A percentile compares a stretch with the other conserved stretches of the same genome.
Conservation (phyloP, 2,888 invertebrate species). For the Eupsilia transversa region DNA sequence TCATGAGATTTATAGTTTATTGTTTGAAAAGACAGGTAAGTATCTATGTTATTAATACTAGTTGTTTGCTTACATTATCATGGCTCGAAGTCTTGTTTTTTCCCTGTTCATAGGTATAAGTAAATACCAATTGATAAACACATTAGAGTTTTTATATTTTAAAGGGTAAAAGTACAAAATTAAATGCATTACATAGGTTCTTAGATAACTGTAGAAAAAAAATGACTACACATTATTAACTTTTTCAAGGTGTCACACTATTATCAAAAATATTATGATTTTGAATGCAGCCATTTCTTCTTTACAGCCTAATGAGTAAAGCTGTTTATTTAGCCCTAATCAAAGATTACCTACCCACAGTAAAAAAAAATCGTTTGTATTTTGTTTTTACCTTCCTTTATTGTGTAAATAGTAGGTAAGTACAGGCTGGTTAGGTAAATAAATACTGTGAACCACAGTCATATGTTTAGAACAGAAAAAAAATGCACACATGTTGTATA, state of each 20-base stretch:
- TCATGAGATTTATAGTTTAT: slow-evolving; percentile 29
- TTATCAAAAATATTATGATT: background rate
- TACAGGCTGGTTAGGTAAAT: background rate
- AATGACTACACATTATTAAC: background rate
- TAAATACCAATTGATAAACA: background rate
- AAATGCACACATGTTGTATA: slow-evolving; percentile 10
- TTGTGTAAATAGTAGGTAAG: background rate
- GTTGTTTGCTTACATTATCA: slow-evolving; percentile 9
- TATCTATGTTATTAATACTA: background rate
- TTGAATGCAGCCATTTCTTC: background rate
- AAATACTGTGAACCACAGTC: background rate
- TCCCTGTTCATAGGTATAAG: background rate
- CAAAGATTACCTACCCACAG: background rate
- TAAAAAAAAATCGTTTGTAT: too few species aligned
- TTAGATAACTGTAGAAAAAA: background rate
- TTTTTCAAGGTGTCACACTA: background rate
- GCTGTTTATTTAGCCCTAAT: background rate
- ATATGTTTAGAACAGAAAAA: slow-evolving; percentile 13
- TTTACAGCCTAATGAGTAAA: background rate
- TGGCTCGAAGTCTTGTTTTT: background rate
- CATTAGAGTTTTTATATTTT: background rate
- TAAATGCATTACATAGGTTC: background rate
- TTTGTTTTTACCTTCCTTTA: background rate
- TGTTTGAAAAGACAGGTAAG: slow-evolving; percentile 11
- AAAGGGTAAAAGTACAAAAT: too few species aligned